These are phyloP conservation scores for Dusona sp. DNA, from an alignment of 2,888 invertebrate species.

Conservation along the genomic window DNA sequence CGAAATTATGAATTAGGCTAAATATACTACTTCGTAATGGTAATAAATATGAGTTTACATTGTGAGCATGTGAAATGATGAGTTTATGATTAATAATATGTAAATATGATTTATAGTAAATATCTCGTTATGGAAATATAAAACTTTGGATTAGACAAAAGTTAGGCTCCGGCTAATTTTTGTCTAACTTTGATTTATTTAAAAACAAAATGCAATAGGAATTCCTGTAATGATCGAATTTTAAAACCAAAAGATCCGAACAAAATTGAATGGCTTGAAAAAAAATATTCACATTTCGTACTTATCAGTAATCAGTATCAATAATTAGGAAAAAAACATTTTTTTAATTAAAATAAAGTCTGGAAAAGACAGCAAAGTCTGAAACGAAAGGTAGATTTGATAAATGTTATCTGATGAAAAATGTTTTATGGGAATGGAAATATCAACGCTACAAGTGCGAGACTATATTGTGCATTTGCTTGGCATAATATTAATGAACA, in stretches of 20 bases:
- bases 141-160: not conserved
- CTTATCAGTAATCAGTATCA: no score
- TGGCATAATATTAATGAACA: constrained; percentile 31
- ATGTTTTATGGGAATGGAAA: not conserved
- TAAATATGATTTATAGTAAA: not conserved
- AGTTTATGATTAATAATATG: not conserved
- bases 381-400: not conserved
- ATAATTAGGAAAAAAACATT: no score
- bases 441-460: constrained; percentile 28
- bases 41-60: not conserved
- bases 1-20: not conserved
- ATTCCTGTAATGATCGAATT: not conserved
- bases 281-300: no score
- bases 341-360: not conserved
- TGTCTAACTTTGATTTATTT: not conserved
- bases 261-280: not conserved
- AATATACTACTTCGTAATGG: not conserved
- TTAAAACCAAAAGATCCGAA: not conserved
- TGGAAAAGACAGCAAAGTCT: not conserved
- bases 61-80: not conserved
- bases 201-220: not conserved
- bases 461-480: constrained; percentile 25
- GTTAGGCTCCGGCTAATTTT: not conserved
- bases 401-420: not conserved
- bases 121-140: not conserved